Evolutionary conservation across 2,888 invertebrate species (phyloP).

Genomic region (Synanthedon andrenaeformis): DNA sequence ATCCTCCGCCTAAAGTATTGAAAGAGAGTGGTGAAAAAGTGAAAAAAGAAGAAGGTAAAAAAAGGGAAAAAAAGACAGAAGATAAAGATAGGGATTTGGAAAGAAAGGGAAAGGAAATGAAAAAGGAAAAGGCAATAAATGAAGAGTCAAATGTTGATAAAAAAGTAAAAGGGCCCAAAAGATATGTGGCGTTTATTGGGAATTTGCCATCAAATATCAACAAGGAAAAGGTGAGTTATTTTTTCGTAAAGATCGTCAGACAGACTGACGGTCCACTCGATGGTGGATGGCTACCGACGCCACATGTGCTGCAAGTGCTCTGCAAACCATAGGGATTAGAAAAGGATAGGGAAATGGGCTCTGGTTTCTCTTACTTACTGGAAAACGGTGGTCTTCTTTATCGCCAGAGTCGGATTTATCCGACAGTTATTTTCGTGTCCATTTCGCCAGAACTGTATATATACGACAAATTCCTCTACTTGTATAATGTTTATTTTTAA

Average conservation of each 20-base stretch:
- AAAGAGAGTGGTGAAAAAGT: constrained; percentile 4
- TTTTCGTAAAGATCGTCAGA: not conserved
- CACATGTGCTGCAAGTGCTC: too few species aligned
- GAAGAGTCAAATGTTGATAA: constrained; percentile 7
- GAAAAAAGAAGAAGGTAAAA: constrained; percentile 2
- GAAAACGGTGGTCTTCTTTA: too few species aligned
- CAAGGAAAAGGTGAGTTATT: constrained; percentile 35
- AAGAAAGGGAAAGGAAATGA: constrained; percentile 4
- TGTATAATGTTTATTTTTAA: too few species aligned
- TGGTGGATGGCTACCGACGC: not conserved
- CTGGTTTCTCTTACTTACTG: too few species aligned
- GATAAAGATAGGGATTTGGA: constrained; percentile 7
- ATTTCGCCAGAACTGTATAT: too few species aligned
- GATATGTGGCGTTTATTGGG: constrained; percentile 62
- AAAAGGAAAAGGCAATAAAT: constrained; percentile 10
- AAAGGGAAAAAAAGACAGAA: constrained; percentile 6
- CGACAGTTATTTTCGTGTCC: too few species aligned
- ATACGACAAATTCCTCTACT: too few species aligned
- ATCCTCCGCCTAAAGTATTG: constrained; percentile 4
- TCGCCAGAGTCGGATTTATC: too few species aligned
- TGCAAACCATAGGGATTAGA: too few species aligned
- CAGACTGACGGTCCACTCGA: not conserved
- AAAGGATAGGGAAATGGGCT: too few species aligned
- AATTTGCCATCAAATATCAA: constrained; percentile 45
- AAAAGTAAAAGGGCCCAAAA: constrained; percentile 41